Conservation (phyloP, 2,113 vertebrate species). For the Labrus mixtus region DNA sequence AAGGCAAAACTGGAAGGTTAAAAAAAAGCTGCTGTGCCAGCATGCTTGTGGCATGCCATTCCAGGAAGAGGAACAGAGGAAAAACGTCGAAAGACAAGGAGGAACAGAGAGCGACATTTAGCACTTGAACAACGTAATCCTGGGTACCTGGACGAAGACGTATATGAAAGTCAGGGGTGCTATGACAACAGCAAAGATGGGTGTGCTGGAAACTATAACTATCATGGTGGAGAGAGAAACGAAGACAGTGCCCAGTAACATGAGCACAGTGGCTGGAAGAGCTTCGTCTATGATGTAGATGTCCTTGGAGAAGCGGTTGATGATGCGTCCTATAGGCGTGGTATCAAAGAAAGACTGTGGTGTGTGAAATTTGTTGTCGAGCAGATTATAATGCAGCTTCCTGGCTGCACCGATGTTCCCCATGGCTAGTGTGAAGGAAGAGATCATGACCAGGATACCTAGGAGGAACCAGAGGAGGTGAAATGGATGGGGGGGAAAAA, state of each 20-base stretch:
- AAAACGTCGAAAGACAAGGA: background rate
- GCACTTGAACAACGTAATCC: slow-evolving; percentile 4
- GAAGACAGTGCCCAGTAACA: slow-evolving; percentile 90
- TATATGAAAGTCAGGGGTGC: slow-evolving; percentile 89
- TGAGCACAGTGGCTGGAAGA: slow-evolving; percentile 88
- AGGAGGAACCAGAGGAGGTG: slow-evolving; percentile 53
- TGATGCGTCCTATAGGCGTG: slow-evolving; percentile 93
- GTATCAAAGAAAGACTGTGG: slow-evolving; percentile 97
- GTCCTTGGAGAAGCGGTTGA: slow-evolving; percentile 98
- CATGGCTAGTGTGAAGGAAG: slow-evolving; percentile 89
- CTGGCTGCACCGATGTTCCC: slow-evolving; percentile 89
- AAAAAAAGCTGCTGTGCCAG: slow-evolving; percentile 28
- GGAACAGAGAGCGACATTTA: slow-evolving; percentile 8
- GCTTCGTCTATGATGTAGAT: slow-evolving; percentile 92
- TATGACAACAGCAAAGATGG: slow-evolving; percentile 89
- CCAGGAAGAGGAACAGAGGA: slow-evolving; percentile 31
- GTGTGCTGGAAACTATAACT: slow-evolving; percentile 90
- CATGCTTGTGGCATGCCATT: slow-evolving; percentile 53
- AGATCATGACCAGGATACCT: slow-evolving; percentile 91
- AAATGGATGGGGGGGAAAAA: slow-evolving; percentile 21
- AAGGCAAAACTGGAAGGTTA: slow-evolving; percentile 32
- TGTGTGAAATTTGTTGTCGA: slow-evolving; percentile 92
- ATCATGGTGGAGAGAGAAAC: slow-evolving; percentile 89
- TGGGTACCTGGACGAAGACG: slow-evolving; percentile 91
- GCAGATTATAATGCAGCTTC: slow-evolving; percentile 86